phyloP scores from a whole-genome alignment of 2,797 vertebrate genomes.

The Pachyuromys duprasi region DNA sequence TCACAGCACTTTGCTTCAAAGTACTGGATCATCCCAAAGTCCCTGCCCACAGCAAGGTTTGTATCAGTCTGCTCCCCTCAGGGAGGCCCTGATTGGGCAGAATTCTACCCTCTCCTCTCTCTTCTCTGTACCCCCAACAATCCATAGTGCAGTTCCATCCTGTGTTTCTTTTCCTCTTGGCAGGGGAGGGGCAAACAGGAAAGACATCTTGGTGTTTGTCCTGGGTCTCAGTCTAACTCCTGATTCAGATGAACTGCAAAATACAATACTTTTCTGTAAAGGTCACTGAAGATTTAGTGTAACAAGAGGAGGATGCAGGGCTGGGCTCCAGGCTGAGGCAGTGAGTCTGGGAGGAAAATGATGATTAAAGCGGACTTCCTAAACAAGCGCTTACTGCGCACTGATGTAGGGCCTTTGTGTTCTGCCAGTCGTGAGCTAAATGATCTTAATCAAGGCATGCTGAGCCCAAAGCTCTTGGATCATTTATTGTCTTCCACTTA shows the following conservation, averaged over 20 bases:
- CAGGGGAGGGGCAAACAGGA: not conserved
- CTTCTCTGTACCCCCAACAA: not conserved
- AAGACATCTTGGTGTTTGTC: not conserved
- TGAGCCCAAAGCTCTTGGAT: slow-evolving; percentile 58
- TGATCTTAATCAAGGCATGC: slow-evolving; percentile 61
- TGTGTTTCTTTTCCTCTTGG: not conserved
- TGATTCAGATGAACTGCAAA: not conserved
- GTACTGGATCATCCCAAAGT: not conserved
- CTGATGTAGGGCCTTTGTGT: slow-evolving; percentile 55
- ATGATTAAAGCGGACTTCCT: slow-evolving; percentile 48
- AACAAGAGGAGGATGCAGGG: not conserved
- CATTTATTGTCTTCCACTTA: slow-evolving; percentile 67
- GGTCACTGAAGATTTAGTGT: not conserved
- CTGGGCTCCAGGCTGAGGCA: slow-evolving; percentile 3
- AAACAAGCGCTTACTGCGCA: slow-evolving; percentile 12
- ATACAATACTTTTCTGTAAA: not conserved
- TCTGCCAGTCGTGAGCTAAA: slow-evolving; percentile 59
- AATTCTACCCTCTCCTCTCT: not conserved
- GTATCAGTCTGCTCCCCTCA: not conserved
- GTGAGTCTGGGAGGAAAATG: slow-evolving; percentile 1
- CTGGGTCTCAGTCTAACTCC: not conserved
- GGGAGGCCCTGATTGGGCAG: not conserved
- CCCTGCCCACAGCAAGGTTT: not conserved
- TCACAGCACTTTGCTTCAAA: not conserved
- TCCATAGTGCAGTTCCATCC: not conserved